Base-by-base conservation (phyloP, 2,888 invertebrate species). In the Sabatieria punctata region DNA sequence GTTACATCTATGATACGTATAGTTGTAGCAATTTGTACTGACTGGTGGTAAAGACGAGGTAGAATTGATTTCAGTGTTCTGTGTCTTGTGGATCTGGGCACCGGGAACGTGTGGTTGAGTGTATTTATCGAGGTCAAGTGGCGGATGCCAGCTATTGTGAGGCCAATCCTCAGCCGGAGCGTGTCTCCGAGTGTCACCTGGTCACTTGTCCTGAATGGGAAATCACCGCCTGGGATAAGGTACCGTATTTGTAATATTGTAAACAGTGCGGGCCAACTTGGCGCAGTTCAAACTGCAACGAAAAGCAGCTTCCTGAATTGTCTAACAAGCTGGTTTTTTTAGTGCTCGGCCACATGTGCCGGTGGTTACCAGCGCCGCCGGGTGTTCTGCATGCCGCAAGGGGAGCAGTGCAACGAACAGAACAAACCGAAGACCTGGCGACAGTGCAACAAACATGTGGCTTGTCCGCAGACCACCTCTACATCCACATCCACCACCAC, bases 61-160 rank as follows among this genome's bases (percentile, higher is more conserved):
- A 33, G n/a, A 4, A 6, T 4, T 3, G 13, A 11, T 36, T 54
- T 46, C 47, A 57, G 55, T 65, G 65, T 49, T 60, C 61, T 2
- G 60, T 59, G 4, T 52, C 58, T 1, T 65, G 65, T 50, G 65
- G 65, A 4, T 19, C 41, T 19, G 63, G 65, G 21, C 45, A 54
- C 24, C 55, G 57, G n/a, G 47, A 52, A 27, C 53, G 61, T 22
- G 43, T 47, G 13, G 54, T 55, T 27, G 61, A 59, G 39, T 64
- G 64, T 49, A 49, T 62, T 33, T 55, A 55, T 43, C 51, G 56
- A 2, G 59, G 60, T 15, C 57, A 64, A 44, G 50, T 55, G 4
- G 63, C 64, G 2, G 63, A 63, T 47, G 45, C 51, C 11, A 56
- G 57, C 1, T 57, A 59, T 49, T 61, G 61, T 45, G 51, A 53